Conservation (phyloP, 2,888 invertebrate species). For the Tachystola acroxantha region DNA sequence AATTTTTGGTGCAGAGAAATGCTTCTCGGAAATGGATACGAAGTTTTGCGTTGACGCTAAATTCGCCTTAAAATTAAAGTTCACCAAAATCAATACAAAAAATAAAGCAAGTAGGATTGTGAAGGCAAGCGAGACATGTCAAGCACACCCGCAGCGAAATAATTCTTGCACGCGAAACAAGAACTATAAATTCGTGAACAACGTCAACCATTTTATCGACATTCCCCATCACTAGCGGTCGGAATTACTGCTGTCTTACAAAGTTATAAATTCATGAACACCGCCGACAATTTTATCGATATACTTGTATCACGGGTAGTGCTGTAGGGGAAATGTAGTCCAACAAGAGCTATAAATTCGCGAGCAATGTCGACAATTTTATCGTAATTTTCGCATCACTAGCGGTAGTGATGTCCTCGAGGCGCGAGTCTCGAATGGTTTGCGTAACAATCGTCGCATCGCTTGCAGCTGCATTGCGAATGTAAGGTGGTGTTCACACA, state of each 20-base stretch:
- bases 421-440: constrained; percentile 17
- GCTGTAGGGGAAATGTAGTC: neutral
- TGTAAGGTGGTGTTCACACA: neutral
- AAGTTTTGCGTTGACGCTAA: too few relatives aligned
- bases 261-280: neutral
- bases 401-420: neutral
- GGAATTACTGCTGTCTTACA: neutral
- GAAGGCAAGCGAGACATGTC: too few relatives aligned
- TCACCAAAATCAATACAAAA: too few relatives aligned
- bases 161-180: neutral
- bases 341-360: constrained; percentile 1
- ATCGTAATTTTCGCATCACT: constrained; percentile 4
- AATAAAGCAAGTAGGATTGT: too few relatives aligned
- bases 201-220: constrained; percentile 4
- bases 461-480: neutral
- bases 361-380: constrained; percentile 4
- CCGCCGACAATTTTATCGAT: neutral
- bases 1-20: too few relatives aligned
- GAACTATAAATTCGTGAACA: constrained; percentile 1
- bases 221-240: constrained; percentile 3
- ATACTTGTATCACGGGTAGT: neutral
- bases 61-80: too few relatives aligned
- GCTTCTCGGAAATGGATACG: too few relatives aligned
- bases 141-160: neutral
- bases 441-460: constrained; percentile 25